Evolutionary conservation across 1,140 invertebrate genomes (phyloP).

Genomic region (Drosophila navojoa): DNA sequence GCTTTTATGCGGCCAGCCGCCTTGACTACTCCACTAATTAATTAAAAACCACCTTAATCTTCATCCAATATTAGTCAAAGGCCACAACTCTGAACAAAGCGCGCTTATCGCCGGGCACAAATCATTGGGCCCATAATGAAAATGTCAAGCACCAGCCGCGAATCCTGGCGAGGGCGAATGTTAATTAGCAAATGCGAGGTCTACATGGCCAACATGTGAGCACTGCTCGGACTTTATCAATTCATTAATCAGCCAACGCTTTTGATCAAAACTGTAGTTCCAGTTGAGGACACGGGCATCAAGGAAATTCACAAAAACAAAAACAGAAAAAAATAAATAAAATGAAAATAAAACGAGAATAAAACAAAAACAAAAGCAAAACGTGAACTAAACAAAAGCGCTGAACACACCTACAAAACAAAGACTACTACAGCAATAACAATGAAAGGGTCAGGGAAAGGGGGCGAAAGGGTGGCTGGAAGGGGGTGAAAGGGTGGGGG

Average conservation of each 20-base stretch:
- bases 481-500: not conserved
- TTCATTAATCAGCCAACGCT: constrained; percentile 71
- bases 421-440: constrained; percentile 27
- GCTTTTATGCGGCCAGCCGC: not conserved
- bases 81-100: constrained; percentile 23
- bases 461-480: not conserved
- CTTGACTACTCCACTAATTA: constrained; percentile 29
- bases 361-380: constrained; percentile 4
- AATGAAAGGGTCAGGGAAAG: constrained; percentile 22
- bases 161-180: constrained; percentile 44
- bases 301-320: not conserved
- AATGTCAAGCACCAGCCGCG: constrained; percentile 50
- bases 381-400: constrained; percentile 27
- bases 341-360: not conserved
- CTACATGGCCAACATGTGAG: constrained; percentile 34
- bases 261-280: constrained; percentile 46
- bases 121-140: constrained; percentile 69
- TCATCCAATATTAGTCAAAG: constrained; percentile 24
- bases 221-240: constrained; percentile 56
- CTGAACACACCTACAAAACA: constrained; percentile 58
- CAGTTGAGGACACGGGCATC: constrained; percentile 17
- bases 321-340: not conserved
- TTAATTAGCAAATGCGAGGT: constrained; percentile 69
- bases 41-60: constrained; percentile 47
- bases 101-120: constrained; percentile 69